Evolutionary conservation across 2,113 vertebrate species (phyloP), one percentile per base, ranked within the genome.

Genomic region (Proteles cristata): DNA sequence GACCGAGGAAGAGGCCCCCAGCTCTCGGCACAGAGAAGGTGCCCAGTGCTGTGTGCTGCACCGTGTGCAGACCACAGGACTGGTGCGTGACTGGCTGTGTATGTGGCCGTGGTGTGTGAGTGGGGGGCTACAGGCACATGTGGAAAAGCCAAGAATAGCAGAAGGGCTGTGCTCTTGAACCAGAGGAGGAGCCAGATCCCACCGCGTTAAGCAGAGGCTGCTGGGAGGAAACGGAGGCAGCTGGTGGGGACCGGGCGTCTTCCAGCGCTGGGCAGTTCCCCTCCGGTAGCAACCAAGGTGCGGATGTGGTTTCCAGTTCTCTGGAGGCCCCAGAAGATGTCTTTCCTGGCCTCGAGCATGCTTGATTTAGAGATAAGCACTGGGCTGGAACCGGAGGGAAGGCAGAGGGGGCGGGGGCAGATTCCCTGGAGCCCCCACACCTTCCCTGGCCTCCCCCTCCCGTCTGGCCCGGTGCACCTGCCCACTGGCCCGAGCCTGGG

Each of bases 281-380:
- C 96, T 96, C 88, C 4, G 7, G 69, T 81, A 55, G 85, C 94
- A 96, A 95, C 92, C 87, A 80, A 92, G 94, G 97, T 50, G 61
- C 98, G 98, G 98, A 98, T 98, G 98, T 98, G 98, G 98, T 98
- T 98, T 98, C 97, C 97, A 93, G 48, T 95, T 82, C 97, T 88
- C 93, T 92, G 93, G 87, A 97, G 96, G 97, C 96, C 97, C 83
- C 93, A 33, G 58, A 77, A 97, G 96, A 96, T 71, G 83, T 74
- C 89, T 82, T 71, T 97, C 97, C 98, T 95, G 97, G 92, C 96
- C 63, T 68, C 86, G 3, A 76, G 74, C 61, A 11, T 11, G 66
- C 92, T 87, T 88, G 96, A 98, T 97, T 74, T 65, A 74, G 35
- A 97, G 97, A 98, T 98, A 98, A 97, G 90, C 23, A 0, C 43